Percentiles rank a stretch among this genome's conserved stretches.
phyloP scores from a whole-genome alignment of 2,888 invertebrate species.

The Poecilobothrus nobilitatus region DNA sequence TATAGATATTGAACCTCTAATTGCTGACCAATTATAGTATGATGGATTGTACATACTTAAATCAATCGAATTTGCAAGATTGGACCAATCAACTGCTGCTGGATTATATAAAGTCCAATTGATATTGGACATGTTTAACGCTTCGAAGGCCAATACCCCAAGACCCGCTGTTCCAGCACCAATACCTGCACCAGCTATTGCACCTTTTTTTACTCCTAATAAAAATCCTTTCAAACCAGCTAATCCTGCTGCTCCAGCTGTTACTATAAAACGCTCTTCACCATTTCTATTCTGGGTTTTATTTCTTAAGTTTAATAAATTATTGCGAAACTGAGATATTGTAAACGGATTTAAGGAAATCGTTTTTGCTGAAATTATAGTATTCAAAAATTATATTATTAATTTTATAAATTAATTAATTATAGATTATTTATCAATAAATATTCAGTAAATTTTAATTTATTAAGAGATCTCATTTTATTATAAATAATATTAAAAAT shows the following conservation, averaged over 20 bases:
- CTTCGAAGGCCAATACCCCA: not conserved
- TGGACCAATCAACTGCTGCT: not conserved
- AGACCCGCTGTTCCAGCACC: not conserved
- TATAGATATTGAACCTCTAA: too few species aligned
- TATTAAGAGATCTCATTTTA: too few species aligned
- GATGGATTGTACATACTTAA: too few species aligned
- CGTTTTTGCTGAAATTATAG: not conserved
- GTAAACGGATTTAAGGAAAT: not conserved
- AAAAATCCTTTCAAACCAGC: not conserved
- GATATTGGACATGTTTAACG: not conserved
- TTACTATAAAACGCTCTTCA: not conserved
- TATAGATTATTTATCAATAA: too few species aligned
- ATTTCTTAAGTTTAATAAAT: not conserved
- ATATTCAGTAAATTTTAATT: too few species aligned
- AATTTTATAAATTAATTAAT: too few species aligned
- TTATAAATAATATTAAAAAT: too few species aligned
- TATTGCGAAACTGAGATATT: not conserved
- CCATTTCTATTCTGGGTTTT: not conserved
- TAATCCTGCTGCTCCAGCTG: not conserved
- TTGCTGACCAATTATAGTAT: too few species aligned
- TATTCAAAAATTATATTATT: too few species aligned
- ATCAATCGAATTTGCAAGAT: too few species aligned
- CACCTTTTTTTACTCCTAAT: not conserved
- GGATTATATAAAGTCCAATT: too few species aligned
- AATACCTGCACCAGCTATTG: not conserved